Conservation (phyloP, 2,888 invertebrate species). For the Lydus trimaculatus region DNA sequence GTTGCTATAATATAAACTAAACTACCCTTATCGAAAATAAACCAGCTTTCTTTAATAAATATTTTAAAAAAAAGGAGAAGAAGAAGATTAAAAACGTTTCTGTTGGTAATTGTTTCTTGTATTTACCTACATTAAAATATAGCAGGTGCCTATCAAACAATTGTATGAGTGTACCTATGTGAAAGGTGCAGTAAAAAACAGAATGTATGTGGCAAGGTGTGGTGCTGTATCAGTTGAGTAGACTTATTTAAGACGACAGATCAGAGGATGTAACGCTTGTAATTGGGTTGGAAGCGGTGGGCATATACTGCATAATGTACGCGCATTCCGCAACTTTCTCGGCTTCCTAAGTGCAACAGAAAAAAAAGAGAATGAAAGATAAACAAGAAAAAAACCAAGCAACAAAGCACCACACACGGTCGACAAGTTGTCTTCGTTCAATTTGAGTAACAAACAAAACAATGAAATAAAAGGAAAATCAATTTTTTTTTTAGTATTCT, state of each 20-base stretch:
- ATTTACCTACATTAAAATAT: background rate
- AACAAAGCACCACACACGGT: background rate
- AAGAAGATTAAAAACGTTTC: too few species aligned
- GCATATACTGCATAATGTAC: conserved; percentile 50
- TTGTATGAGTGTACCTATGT: conserved; percentile 17
- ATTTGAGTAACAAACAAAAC: background rate
- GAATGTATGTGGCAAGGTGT: conserved; percentile 40
- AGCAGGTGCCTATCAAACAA: conserved; percentile 32
- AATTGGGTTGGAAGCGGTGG: conserved; percentile 52
- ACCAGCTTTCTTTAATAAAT: background rate
- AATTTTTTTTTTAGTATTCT: background rate
- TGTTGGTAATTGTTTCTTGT: background rate
- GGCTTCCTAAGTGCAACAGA: conserved; percentile 2
- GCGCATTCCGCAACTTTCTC: conserved; percentile 28
- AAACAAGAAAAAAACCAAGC: background rate
- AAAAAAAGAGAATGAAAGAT: background rate
- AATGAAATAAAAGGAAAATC: background rate
- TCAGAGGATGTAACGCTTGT: conserved; percentile 51
- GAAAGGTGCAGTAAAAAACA: conserved; percentile 30
- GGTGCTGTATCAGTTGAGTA: conserved; percentile 45
- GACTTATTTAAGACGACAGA: conserved; percentile 53
- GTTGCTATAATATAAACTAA: background rate
- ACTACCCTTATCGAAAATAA: background rate
- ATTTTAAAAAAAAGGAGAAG: background rate
- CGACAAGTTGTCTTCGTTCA: background rate